These are phyloP conservation scores for Lymantria monacha DNA, from an alignment of 2,888 invertebrate species.

Conservation along the genomic window DNA sequence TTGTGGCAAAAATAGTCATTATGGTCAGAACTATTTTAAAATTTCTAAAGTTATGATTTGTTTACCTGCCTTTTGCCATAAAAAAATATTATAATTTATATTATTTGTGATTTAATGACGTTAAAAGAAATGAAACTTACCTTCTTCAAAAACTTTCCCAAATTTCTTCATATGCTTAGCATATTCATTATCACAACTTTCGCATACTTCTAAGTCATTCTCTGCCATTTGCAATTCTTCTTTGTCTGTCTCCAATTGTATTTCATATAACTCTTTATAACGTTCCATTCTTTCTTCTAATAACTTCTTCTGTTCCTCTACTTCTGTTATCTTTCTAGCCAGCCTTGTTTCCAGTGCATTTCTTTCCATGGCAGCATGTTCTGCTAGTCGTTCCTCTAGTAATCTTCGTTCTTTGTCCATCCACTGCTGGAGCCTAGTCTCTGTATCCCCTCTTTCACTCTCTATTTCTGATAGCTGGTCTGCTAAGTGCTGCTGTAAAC, in stretches of 20 bases:
- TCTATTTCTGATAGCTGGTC: conserved; percentile 47
- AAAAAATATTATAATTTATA: too few relatives aligned
- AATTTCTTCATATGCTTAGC: conserved; percentile 49
- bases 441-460: conserved; percentile 38
- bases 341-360: conserved; percentile 41
- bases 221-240: conserved; percentile 51
- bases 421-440: conserved; percentile 44
- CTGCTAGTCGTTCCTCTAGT: conserved; percentile 58
- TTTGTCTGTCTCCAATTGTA: conserved; percentile 34
- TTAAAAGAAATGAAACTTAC: conserved; percentile 39
- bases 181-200: conserved; percentile 42
- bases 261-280: conserved; percentile 38
- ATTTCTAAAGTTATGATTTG: too few relatives aligned
- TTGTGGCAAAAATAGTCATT: too few relatives aligned
- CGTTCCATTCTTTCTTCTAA: conserved; percentile 43
- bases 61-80: too few relatives aligned
- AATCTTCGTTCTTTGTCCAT: conserved; percentile 46
- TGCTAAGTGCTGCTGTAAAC: conserved; percentile 37
- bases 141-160: conserved; percentile 60
- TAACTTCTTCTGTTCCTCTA: conserved; percentile 40
- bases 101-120: too few relatives aligned
- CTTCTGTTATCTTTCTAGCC: conserved; percentile 41
- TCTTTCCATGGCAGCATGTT: conserved; percentile 40
- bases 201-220: conserved; percentile 45
- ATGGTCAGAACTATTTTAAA: too few relatives aligned